phyloP scores from a whole-genome alignment of 2,797 vertebrate species.

The Spinibarbus caldwelli region DNA sequence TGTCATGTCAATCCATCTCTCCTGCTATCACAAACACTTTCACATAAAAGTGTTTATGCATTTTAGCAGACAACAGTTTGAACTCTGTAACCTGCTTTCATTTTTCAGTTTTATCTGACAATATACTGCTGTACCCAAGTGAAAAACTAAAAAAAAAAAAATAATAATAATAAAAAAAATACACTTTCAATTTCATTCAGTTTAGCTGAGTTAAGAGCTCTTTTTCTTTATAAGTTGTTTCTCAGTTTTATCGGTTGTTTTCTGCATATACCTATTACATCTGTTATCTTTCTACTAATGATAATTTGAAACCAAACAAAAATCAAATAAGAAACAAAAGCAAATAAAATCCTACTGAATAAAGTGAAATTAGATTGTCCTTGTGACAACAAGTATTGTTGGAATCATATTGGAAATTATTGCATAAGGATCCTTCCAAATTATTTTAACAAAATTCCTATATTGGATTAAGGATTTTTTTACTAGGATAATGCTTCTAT shows the following conservation, averaged over 20 bases:
- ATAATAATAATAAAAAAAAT: background rate
- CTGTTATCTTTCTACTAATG: too few relatives aligned
- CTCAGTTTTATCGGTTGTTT: background rate
- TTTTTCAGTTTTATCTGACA: conserved; percentile 8
- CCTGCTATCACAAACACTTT: conserved; percentile 41
- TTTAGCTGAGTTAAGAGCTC: background rate
- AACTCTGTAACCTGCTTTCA: background rate
- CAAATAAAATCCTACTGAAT: background rate
- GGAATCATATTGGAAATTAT: too few relatives aligned
- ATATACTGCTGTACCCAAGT: background rate
- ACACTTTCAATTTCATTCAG: background rate
- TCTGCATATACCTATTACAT: too few relatives aligned
- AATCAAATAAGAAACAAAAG: background rate
- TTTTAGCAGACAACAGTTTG: conserved; percentile 43
- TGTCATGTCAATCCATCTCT: conserved; percentile 53
- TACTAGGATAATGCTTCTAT: background rate
- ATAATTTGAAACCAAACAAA: background rate
- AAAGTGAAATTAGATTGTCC: background rate
- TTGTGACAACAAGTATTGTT: background rate
- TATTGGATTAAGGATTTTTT: background rate
- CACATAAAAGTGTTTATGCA: conserved; percentile 7
- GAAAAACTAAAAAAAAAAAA: too few relatives aligned
- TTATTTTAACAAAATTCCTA: background rate
- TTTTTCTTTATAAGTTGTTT: background rate
- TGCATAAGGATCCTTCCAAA: background rate